These are phyloP conservation scores for Actenoides lindsayi DNA, from an alignment of 2,113 vertebrate genomes.

Conservation along the genomic window DNA sequence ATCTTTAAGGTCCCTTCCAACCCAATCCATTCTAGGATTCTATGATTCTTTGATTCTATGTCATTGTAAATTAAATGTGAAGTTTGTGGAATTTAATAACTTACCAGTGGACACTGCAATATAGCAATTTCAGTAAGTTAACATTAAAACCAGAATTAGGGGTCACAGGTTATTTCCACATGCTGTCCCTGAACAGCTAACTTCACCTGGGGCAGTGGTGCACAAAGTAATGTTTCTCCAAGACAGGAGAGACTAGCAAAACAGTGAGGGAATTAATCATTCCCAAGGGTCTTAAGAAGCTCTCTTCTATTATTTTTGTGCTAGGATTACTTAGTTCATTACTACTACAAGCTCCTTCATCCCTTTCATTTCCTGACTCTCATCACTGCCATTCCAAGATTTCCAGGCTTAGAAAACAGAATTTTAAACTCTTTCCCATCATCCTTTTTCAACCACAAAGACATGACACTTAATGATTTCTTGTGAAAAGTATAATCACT, in stretches of 20 bases:
- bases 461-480: not conserved
- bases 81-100: not conserved
- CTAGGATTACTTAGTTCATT: not conserved
- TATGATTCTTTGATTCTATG: not conserved
- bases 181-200: not conserved
- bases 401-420: not conserved
- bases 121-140: not conserved
- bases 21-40: not conserved
- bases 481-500: not conserved
- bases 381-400: not conserved
- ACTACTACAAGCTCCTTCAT: not conserved
- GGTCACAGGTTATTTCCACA: not conserved
- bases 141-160: not conserved
- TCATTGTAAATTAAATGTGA: not conserved
- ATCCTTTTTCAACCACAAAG: not conserved
- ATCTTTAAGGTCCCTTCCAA: not conserved
- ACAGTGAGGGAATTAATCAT: not conserved
- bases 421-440: not conserved
- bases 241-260: not conserved
- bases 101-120: not conserved
- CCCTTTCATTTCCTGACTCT: not conserved
- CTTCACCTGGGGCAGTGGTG: not conserved
- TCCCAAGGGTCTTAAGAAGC: not conserved
- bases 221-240: not conserved
- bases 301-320: not conserved